A percentile compares a stretch with the other conserved stretches of the same genome.
These are phyloP conservation scores for Nothobranchius kuhntae DNA, from an alignment of 2,113 vertebrate species.

Conservation along the genomic window DNA sequence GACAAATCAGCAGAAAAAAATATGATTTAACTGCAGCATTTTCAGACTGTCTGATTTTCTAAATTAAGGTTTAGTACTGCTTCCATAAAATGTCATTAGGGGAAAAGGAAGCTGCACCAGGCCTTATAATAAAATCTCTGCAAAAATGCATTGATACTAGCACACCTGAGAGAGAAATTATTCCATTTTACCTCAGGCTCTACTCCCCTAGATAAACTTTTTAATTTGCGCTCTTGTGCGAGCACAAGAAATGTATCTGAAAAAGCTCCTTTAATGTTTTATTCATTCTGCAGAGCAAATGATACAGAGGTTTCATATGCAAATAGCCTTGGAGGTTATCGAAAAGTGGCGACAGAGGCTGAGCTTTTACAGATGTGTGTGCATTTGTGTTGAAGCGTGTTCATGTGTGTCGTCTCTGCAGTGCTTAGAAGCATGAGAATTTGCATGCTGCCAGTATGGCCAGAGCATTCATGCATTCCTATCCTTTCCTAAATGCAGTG, in stretches of 20 bases:
- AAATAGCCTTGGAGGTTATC: slow-evolving; percentile 50
- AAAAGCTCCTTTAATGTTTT: slow-evolving; percentile 43
- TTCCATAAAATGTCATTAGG: slow-evolving; percentile 17
- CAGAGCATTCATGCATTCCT: slow-evolving; percentile 49
- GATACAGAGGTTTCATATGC: slow-evolving; percentile 41
- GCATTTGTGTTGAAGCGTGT: slow-evolving; percentile 11
- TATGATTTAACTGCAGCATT: slow-evolving; percentile 4
- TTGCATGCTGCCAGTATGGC: slow-evolving; percentile 25
- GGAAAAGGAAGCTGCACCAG: neutral
- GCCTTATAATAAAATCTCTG: slow-evolving; percentile 16
- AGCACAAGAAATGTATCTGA: slow-evolving; percentile 23
- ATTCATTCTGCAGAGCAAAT: slow-evolving; percentile 35
- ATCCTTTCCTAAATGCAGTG: slow-evolving; percentile 52
- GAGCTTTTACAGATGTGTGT: slow-evolving; percentile 21
- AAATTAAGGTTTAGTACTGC: slow-evolving; percentile 17
- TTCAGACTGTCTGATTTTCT: slow-evolving; percentile 19
- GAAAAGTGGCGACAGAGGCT: slow-evolving; percentile 35
- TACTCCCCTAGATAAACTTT: slow-evolving; percentile 49
- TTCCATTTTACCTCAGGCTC: slow-evolving; percentile 42
- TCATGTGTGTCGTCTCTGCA: slow-evolving; percentile 8
- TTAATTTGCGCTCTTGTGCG: slow-evolving; percentile 43
- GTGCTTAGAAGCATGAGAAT: slow-evolving; percentile 5
- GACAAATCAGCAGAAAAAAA: neutral
- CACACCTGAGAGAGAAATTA: slow-evolving; percentile 22
- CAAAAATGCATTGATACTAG: slow-evolving; percentile 24